Conservation (phyloP, 1,140 invertebrate genomes). For the Drosophila jambulina region DNA sequence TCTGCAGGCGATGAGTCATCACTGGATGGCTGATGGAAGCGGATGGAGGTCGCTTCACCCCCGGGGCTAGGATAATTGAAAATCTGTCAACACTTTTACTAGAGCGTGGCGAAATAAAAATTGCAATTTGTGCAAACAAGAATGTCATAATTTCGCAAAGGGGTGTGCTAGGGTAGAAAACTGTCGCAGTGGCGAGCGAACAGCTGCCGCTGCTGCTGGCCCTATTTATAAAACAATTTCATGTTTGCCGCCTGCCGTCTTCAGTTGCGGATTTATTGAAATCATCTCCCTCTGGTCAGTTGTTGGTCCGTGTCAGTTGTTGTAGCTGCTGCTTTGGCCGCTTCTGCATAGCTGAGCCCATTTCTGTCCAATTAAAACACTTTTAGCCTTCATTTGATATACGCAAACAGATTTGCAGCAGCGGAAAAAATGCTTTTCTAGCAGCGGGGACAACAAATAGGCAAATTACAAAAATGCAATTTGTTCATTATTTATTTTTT, state of each 20-base stretch:
- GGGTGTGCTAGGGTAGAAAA: neutral
- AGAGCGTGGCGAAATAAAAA: constrained; percentile 74
- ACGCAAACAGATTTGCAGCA: constrained; percentile 50
- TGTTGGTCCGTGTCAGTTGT: constrained; percentile 47
- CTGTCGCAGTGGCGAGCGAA: constrained; percentile 31
- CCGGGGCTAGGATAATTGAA: constrained; percentile 71
- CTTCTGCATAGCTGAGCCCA: constrained; percentile 46
- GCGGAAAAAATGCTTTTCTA: constrained; percentile 23
- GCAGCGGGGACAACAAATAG: constrained; percentile 19
- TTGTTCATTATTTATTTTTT: constrained; percentile 13
- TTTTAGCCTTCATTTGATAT: constrained; percentile 57
- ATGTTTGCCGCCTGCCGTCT: constrained; percentile 31
- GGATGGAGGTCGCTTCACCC: constrained; percentile 32
- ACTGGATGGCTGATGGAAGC: constrained; percentile 36
- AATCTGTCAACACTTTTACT: constrained; percentile 81
- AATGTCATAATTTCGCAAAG: constrained; percentile 71
- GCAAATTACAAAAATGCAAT: constrained; percentile 26
- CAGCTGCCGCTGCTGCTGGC: constrained; percentile 44
- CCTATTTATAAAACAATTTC: constrained; percentile 53
- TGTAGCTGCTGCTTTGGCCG: constrained; percentile 19
- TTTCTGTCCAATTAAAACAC: constrained; percentile 77
- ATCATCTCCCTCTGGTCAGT: constrained; percentile 70
- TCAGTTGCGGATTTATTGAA: constrained; percentile 70
- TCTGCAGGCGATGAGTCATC: constrained; percentile 14
- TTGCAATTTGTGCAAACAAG: constrained; percentile 66